phyloP scores from a whole-genome alignment of 1,140 invertebrate species.

The Akabosia matsudoensis region DNA sequence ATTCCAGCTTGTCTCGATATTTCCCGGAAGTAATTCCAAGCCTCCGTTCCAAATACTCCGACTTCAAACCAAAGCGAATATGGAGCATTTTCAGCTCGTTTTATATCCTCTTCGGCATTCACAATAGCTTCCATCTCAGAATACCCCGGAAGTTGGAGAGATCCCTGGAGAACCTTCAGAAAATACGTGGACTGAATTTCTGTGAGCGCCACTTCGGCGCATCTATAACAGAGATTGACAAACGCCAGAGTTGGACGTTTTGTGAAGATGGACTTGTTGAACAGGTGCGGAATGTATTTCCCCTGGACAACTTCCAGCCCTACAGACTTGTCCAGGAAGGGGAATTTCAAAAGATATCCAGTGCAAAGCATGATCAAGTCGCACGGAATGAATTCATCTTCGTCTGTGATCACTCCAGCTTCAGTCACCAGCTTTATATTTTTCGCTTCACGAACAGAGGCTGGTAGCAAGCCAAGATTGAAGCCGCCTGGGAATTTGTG shows the following conservation, averaged over 20 bases:
- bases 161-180: neutral
- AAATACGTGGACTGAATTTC: neutral
- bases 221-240: neutral
- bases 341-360: neutral
- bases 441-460: neutral
- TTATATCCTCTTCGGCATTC: neutral
- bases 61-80: neutral
- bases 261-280: neutral
- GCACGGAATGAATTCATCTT: slow-evolving; percentile 9
- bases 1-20: neutral
- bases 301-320: neutral
- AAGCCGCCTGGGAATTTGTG: neutral
- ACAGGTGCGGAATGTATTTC: neutral
- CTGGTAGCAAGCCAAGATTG: neutral
- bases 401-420: neutral
- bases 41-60: neutral
- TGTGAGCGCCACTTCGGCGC: neutral
- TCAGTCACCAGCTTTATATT: neutral
- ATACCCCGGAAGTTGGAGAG: neutral
- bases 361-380: neutral
- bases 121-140: neutral
- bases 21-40: neutral
- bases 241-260: neutral
- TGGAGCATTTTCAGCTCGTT: neutral
- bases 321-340: neutral